Percentiles rank a stretch among this genome's conserved stretches.
phyloP scores from a whole-genome alignment of 2,113 vertebrate genomes.

The Calidris pugnax region DNA sequence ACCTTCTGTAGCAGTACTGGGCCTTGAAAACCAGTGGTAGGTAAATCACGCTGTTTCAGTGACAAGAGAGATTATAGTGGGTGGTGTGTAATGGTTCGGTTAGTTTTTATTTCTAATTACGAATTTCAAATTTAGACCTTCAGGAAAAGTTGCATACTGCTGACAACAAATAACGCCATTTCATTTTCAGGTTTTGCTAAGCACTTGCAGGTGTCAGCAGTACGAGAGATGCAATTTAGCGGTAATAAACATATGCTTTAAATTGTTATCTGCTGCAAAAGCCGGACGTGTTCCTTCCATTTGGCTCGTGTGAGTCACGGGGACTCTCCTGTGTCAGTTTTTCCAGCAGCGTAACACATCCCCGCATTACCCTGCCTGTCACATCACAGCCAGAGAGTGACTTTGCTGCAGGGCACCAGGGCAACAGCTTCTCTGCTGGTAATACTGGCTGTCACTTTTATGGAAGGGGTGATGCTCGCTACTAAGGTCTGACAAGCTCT shows the following conservation, averaged over 20 bases:
- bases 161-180: neutral
- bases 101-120: neutral
- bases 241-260: neutral
- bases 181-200: constrained; percentile 20
- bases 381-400: constrained; percentile 54
- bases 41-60: neutral
- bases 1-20: neutral
- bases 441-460: constrained; percentile 59
- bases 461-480: constrained; percentile 48
- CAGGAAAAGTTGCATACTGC: neutral
- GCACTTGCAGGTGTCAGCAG: neutral
- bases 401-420: constrained; percentile 50
- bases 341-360: constrained; percentile 2
- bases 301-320: neutral
- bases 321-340: constrained; percentile 12
- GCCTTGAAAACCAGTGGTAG: neutral
- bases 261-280: neutral
- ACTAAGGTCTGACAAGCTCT: constrained; percentile 62
- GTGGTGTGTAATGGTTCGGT: neutral
- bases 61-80: neutral
- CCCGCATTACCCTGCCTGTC: constrained; percentile 66
- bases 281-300: neutral
- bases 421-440: constrained; percentile 52
- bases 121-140: neutral
- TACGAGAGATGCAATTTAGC: neutral